Conservation (phyloP, 2,888 invertebrate species). For the Hyppa rectilinea region DNA sequence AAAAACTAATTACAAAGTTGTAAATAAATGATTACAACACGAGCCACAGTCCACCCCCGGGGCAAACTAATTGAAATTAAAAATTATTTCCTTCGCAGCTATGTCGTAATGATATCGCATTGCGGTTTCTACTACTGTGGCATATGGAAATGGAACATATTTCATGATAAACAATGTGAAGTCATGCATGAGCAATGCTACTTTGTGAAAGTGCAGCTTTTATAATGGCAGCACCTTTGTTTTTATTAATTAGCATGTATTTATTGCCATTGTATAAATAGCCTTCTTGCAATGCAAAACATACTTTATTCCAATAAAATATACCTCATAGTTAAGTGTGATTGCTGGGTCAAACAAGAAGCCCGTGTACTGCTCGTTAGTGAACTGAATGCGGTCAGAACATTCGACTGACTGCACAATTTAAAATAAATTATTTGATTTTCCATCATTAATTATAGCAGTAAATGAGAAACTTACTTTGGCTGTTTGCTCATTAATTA, state of each 20-base stretch:
- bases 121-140: not conserved
- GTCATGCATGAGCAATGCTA: conserved; percentile 14
- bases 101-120: conserved; percentile 33
- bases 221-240: not conserved
- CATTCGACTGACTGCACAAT: not conserved
- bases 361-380: not conserved
- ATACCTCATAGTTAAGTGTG: not conserved
- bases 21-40: conserved; percentile 42
- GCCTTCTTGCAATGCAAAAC: not conserved
- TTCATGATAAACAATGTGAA: conserved; percentile 31
- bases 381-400: not conserved
- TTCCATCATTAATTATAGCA: not conserved
- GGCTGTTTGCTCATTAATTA: not conserved
- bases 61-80: conserved; percentile 52
- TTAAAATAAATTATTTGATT: conserved; percentile 1
- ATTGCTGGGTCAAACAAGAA: not conserved
- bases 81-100: conserved; percentile 31
- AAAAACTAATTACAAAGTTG: conserved; percentile 41
- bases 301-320: not conserved
- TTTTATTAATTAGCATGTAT: conserved; percentile 1
- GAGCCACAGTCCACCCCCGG: conserved; percentile 25
- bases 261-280: not conserved
- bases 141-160: conserved; percentile 33
- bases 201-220: conserved; percentile 13
- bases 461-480: not conserved